Evolutionary conservation across 2,113 vertebrate species (phyloP).

Genomic region (Amphiprion percula): DNA sequence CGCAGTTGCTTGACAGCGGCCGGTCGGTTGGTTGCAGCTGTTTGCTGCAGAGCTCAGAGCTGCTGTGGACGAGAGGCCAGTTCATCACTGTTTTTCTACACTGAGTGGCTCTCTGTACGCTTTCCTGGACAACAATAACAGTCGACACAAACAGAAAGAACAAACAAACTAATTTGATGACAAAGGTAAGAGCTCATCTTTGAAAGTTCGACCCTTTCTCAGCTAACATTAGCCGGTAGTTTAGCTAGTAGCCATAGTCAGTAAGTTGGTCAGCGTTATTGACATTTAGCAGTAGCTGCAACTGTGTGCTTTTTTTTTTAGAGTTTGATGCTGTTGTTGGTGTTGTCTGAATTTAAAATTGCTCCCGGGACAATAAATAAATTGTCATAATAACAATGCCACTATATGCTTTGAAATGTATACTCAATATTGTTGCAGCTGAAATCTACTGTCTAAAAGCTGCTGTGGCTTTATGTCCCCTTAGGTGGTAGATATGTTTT

Average conservation of each 20-base stretch:
- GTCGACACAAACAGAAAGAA: neutral
- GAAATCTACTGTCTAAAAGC: no score
- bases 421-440: no score
- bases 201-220: neutral
- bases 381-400: no score
- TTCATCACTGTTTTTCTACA: neutral
- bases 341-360: neutral
- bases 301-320: no score
- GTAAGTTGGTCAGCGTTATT: neutral
- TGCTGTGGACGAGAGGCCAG: neutral
- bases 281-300: neutral
- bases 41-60: neutral
- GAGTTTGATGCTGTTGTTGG: neutral
- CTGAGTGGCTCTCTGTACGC: neutral
- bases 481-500: no score
- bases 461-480: no score
- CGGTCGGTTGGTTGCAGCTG: constrained; percentile 35
- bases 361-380: no score
- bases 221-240: constrained; percentile 48
- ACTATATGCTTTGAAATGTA: no score
- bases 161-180: constrained; percentile 32
- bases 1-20: neutral
- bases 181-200: constrained; percentile 53
- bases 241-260: constrained; percentile 4
- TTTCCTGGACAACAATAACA: neutral